A percentile compares a stretch with the other conserved stretches of the same genome.
These are phyloP conservation scores for Amphipyra berbera DNA, from an alignment of 2,888 invertebrate species.

Conservation along the genomic window DNA sequence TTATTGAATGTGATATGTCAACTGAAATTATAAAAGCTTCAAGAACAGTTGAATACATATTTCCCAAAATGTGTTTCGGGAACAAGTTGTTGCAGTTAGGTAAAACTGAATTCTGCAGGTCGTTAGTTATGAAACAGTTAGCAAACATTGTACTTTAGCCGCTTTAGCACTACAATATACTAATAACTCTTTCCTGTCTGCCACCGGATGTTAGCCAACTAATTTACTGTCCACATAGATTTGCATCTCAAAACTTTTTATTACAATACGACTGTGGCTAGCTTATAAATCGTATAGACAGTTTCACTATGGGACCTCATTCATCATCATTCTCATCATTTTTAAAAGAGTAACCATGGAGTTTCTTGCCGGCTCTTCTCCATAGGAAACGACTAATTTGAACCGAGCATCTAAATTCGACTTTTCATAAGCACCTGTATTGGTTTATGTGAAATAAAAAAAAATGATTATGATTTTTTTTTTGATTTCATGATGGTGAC, in stretches of 20 bases:
- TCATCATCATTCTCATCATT: no score
- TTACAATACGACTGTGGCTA: no score
- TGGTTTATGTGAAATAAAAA: no score
- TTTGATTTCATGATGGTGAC: no score
- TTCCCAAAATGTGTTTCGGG: no score
- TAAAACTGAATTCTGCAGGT: neutral
- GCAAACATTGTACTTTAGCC: conserved; percentile 4
- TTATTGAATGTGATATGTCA: conserved; percentile 19
- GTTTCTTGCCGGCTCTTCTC: no score
- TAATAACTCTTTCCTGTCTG: conserved; percentile 16
- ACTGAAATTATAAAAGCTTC: conserved; percentile 4
- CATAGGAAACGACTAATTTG: no score
- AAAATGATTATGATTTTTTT: no score
- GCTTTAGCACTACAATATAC: conserved; percentile 7
- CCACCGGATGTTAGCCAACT: conserved; percentile 12
- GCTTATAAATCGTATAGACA: neutral
- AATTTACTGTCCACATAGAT: conserved; percentile 15
- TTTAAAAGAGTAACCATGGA: no score
- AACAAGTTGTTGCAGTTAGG: no score
- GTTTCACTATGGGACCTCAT: neutral
- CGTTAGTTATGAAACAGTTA: conserved; percentile 6
- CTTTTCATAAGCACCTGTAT: no score
- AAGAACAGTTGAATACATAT: neutral
- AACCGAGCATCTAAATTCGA: no score
- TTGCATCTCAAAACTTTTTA: conserved; percentile 12